Conservation (phyloP, 2,797 vertebrate genomes). For the Sebastes alutus region DNA sequence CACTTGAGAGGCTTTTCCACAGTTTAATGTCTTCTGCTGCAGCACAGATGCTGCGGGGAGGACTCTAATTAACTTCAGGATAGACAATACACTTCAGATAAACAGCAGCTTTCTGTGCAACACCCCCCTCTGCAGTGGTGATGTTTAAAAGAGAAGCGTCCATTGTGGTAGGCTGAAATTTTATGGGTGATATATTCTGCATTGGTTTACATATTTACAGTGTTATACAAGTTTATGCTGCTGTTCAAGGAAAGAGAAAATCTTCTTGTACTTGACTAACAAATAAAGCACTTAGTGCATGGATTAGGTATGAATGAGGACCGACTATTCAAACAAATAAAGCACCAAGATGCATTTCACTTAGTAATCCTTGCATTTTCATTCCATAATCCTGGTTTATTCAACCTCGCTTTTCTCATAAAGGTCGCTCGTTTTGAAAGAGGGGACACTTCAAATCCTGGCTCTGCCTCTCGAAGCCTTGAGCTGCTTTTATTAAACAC, state of each 20-base stretch:
- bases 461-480: not conserved
- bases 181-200: not conserved
- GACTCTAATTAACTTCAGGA: slow-evolving; percentile 28
- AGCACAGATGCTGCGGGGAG: slow-evolving; percentile 14
- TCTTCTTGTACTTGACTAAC: not conserved
- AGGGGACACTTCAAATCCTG: not conserved
- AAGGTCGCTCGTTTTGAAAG: slow-evolving; percentile 8
- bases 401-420: not conserved
- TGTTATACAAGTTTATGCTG: not conserved
- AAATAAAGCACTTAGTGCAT: not conserved
- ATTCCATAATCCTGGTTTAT: slow-evolving; percentile 6
- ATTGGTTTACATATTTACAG: not conserved
- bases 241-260: not conserved
- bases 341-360: slow-evolving; percentile 10
- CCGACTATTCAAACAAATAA: not conserved
- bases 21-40: slow-evolving; percentile 17
- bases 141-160: not conserved
- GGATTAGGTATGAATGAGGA: not conserved
- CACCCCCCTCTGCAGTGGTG: not conserved
- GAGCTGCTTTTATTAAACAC: not conserved
- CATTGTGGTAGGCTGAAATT: not conserved
- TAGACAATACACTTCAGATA: slow-evolving; percentile 7
- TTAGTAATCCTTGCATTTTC: slow-evolving; percentile 21
- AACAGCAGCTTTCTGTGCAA: not conserved
- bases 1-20: slow-evolving; percentile 25